Base-by-base conservation (phyloP, 2,888 invertebrate genomes). In the Nephrotoma guestfalica region DNA sequence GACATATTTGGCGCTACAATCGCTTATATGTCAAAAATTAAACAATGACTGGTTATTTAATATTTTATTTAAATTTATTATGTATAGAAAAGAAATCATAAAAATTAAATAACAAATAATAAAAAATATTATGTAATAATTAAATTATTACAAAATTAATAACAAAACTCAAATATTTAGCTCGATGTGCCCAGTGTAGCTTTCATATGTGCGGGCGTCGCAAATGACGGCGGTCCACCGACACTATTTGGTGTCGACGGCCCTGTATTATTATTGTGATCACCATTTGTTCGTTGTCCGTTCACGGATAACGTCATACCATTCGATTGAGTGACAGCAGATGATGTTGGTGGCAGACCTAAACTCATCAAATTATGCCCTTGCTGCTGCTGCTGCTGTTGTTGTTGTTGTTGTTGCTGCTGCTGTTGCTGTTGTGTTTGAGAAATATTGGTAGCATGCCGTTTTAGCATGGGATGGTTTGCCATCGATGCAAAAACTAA, bases 401-500 rank as follows among this genome's bases (percentile, higher is more conserved):
- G 51, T 15, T 51, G 51, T 6, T 11, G 18, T 13, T 43, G 30
- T 5, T 45, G 30, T 41, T 9, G n/a, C 6, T 86, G n/a, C 1
- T 43, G 86, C 11, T 45, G 43, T 18, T 30, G 18, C 13, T 40
- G 43, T 41, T 43, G 47, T 13, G 45, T 45, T 86, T 91, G 91
- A 0, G 91, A 90, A 87, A 91, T 88, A 0, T 91, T 90, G 15
- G 89, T 91, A 41, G 91, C 92, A 87, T 92, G 91, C 4, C 92
- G 90, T 88, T 92, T 92, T 84, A 92, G 88, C 90, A 91, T 91
- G 87, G 97, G 97, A 91, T 97, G 97, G 93, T 96, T 96, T 85
- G 97, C 96, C 96, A 98, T 97, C 91, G 97, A 97, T 88, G 98
- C 98, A 91, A 98, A 98, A 88, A 98, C 97, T 92, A 98, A 93